Base-by-base conservation (phyloP, 2,113 vertebrate species). In the Podilymbus podiceps region DNA sequence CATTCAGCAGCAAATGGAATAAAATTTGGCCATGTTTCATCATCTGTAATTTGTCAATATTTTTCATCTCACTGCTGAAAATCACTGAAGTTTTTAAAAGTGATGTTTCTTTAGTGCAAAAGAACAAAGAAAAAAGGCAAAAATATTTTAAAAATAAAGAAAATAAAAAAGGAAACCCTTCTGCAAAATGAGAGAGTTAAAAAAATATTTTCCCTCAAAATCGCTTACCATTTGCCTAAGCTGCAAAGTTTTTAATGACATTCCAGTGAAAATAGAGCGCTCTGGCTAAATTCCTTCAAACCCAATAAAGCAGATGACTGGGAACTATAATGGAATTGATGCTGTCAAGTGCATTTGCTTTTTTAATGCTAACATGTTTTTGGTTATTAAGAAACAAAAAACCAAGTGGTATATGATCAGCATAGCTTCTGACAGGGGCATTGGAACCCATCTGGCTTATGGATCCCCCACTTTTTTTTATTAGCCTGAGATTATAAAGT, bases 361-460 rank as follows among this genome's bases (percentile, higher is more conserved):
- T 98, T 97, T 94, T 92, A 95, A 88, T 95, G 95, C 71, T 96
- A 97, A 94, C 89, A 95, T 95, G 97, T 91, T 90, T 95, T 94
- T 75, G 89, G 96, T 92, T 96, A 97, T 93, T 95, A 97, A 96
- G 97, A 93, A 93, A 80, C 89, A 97, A 91, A 89, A 88, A 93
- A 86, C 4, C 31, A 91, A 96, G 82, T 44, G 58, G 73, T 96
- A 42, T 93, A 90, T 97, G 42, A 55, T 88, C 93, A 92, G 68
- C 38, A 55, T 28, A 96, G 94, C 94, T 97, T 95, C 96, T 94
- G 90, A 94, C 92, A 84, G 74, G 83, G 95, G 72, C 78, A 92
- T 94, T 97, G 95, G 96, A 98, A 98, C 90, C 94, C 97, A 97
- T 97, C 96, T 98, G 97, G 95, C 78, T 89, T 62, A 91, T 97